phyloP scores from a whole-genome alignment of 2,797 vertebrate genomes.

The Sebastes kiyomatsui region DNA sequence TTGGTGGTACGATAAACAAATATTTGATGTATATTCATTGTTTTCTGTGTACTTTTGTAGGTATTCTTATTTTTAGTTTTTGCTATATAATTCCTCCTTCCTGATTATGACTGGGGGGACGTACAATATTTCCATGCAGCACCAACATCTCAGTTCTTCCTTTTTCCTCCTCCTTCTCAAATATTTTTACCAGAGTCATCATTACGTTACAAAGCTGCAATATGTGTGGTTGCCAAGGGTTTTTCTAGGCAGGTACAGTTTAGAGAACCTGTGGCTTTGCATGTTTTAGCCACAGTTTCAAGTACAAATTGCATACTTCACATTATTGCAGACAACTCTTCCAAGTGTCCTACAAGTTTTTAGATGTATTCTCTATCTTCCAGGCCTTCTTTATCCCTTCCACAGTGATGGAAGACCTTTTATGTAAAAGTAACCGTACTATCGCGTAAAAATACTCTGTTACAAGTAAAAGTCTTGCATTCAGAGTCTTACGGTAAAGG shows the following conservation, averaged over 20 bases:
- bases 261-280: neutral
- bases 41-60: neutral
- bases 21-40: neutral
- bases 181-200: neutral
- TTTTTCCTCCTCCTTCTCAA: neutral
- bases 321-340: neutral
- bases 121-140: neutral
- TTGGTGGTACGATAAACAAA: neutral
- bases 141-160: neutral
- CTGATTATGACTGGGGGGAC: neutral
- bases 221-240: neutral
- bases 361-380: too few species aligned
- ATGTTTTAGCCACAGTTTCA: neutral
- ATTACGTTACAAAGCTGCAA: fast-evolving
- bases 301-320: neutral
- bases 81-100: neutral
- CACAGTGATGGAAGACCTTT: too few species aligned
- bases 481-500: too few species aligned
- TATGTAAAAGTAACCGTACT: too few species aligned
- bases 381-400: neutral
- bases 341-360: neutral
- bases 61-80: neutral
- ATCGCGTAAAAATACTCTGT: too few species aligned
- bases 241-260: neutral
- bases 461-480: too few species aligned